Conservation (phyloP, 2,113 vertebrate genomes). For the Proteles cristata region DNA sequence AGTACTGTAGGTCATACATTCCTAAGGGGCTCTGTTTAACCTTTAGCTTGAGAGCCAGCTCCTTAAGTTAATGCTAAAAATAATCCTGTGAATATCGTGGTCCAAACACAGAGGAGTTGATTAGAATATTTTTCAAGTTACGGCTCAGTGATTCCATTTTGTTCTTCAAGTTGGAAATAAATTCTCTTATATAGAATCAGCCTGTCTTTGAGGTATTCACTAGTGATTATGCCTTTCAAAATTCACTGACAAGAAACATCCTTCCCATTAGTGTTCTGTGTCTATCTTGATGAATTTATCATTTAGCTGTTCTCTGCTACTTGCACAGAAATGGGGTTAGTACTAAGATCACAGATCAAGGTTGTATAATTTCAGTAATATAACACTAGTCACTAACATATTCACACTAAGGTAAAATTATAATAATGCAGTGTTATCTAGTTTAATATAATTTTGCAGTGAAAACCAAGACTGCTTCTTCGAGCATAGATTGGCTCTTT, state of each 20-base stretch:
- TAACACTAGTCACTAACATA: not conserved
- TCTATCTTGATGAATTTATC: not conserved
- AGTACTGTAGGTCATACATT: not conserved
- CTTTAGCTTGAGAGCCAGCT: not conserved
- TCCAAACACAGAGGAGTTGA: not conserved
- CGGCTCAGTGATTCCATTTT: not conserved
- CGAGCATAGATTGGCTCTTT: not conserved
- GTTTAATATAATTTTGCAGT: constrained; percentile 11
- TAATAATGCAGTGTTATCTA: not conserved
- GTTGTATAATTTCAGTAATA: not conserved
- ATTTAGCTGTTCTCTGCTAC: not conserved
- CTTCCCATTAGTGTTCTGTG: not conserved
- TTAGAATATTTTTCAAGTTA: constrained; percentile 25
- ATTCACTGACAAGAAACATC: not conserved
- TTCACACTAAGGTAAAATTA: not conserved
- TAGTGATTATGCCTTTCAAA: not conserved
- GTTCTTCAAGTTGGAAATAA: constrained; percentile 1
- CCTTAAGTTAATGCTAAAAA: not conserved
- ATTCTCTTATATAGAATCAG: not conserved
- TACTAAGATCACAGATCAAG: not conserved
- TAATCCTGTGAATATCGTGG: not conserved
- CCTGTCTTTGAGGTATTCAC: not conserved
- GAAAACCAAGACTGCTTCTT: not conserved
- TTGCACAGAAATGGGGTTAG: not conserved
- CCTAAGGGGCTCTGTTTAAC: not conserved